Evolutionary conservation across 53 echinoderm and acorn worm species (phyloP).

Genomic region (Luidia sarsii): DNA sequence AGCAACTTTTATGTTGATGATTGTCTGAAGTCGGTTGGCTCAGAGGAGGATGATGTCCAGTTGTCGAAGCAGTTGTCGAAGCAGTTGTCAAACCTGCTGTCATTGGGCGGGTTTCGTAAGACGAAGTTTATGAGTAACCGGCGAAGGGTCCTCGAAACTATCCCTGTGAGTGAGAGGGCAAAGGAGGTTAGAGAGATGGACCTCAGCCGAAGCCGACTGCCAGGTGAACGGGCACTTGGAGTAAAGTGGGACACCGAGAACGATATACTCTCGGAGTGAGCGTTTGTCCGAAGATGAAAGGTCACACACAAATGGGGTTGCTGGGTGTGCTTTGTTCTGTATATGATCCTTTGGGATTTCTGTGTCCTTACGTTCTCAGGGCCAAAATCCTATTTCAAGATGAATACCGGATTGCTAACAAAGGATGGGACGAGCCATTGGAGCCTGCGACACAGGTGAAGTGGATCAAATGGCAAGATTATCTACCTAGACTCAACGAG

Average conservation of each 20-base stretch:
- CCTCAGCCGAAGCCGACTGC: constrained; percentile 32
- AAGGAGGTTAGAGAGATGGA: constrained; percentile 62
- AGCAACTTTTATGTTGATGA: constrained; percentile 33
- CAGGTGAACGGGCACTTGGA: constrained; percentile 65
- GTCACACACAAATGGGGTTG: constrained; percentile 32
- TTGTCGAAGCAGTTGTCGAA: not conserved
- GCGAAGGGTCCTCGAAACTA: constrained; percentile 22
- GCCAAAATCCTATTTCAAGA: constrained; percentile 67
- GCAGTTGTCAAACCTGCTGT: too few species aligned
- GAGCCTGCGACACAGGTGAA: not conserved
- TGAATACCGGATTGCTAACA: constrained; percentile 41
- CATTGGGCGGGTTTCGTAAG: constrained; percentile 69
- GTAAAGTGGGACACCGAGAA: constrained; percentile 63
- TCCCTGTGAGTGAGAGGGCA: constrained; percentile 59
- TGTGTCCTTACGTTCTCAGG: constrained; percentile 53
- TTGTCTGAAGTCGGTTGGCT: not conserved
- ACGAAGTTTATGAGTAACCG: constrained; percentile 74
- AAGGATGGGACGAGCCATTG: constrained; percentile 74
- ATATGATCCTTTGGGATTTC: constrained; percentile 63
- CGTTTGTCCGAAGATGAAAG: too few species aligned
- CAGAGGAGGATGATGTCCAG: not conserved
- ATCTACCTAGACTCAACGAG: constrained; percentile 43
- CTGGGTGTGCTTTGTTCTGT: constrained; percentile 49
- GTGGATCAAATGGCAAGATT: constrained; percentile 36
- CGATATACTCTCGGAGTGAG: too few species aligned